Percentiles rank a stretch among this genome's conserved stretches.
These are phyloP conservation scores for Dendrolimus kikuchii DNA, from an alignment of 1,140 invertebrate species.

Conservation along the genomic window DNA sequence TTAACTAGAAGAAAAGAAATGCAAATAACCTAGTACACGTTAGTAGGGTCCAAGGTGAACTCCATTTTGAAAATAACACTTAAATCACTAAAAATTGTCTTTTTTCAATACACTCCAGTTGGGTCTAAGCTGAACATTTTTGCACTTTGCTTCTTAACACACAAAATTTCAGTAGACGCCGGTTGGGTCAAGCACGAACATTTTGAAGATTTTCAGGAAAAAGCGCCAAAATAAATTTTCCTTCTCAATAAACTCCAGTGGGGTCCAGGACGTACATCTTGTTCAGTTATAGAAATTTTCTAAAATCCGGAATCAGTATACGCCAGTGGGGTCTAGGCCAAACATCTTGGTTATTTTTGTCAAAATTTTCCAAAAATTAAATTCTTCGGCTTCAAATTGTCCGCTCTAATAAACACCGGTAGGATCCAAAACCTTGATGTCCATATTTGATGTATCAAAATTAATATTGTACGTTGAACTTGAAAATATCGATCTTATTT, in stretches of 20 bases:
- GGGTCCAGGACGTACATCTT: conserved; percentile 54
- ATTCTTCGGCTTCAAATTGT: conserved; percentile 12
- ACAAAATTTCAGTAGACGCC: conserved; percentile 43
- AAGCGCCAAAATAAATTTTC: conserved; percentile 1
- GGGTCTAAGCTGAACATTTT: conserved; percentile 52
- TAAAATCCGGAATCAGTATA: conserved; percentile 14
- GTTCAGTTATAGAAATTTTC: conserved; percentile 10
- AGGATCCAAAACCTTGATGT: conserved; percentile 59
- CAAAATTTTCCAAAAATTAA: conserved; percentile 24
- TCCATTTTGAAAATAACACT: conserved; percentile 30
- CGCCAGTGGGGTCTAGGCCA: conserved; percentile 32
- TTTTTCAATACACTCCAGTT: conserved; percentile 48
- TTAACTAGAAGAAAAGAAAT: conserved; percentile 16
- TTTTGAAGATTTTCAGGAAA: conserved; percentile 21
- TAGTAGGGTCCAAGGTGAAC: conserved; percentile 58
- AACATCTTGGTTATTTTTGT: conserved; percentile 39
- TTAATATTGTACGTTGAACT: conserved; percentile 35
- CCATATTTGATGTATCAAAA: conserved; percentile 28
- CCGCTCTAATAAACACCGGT: conserved; percentile 43
- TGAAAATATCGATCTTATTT: conserved; percentile 59
- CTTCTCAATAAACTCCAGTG: conserved; percentile 43
- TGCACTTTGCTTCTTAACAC: conserved; percentile 19
- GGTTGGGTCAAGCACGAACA: conserved; percentile 49
- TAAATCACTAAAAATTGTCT: conserved; percentile 23
- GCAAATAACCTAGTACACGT: conserved; percentile 47